phyloP scores from a whole-genome alignment of 2,797 vertebrate genomes.

The Notolepis coatsorum region DNA sequence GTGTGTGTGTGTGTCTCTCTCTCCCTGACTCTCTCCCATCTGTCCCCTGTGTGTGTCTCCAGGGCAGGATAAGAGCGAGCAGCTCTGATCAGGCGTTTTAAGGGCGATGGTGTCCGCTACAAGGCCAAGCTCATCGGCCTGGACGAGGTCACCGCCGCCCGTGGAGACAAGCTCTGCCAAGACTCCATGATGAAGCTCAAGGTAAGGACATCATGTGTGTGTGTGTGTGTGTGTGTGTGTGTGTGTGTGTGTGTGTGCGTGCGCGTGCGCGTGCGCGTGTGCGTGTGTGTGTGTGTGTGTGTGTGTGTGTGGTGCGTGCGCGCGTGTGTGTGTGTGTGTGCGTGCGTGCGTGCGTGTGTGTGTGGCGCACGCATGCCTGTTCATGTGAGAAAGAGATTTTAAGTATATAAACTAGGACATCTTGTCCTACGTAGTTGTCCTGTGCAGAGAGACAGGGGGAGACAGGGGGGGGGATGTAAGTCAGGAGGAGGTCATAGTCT shows the following conservation, averaged over 20 bases:
- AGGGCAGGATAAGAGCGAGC: slow-evolving; percentile 90
- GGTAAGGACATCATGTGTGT: slow-evolving; percentile 72
- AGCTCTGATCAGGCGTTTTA: slow-evolving; percentile 97
- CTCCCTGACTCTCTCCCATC: background rate
- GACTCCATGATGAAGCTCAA: slow-evolving; percentile 99
- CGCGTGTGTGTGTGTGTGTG: background rate
- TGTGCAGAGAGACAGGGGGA: slow-evolving; percentile 5
- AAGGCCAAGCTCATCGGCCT: slow-evolving; percentile 99
- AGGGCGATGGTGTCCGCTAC: slow-evolving; percentile 97
- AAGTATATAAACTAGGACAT: too few species aligned
- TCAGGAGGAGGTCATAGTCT: slow-evolving; percentile 5
- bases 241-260: too few species aligned
- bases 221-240: too few species aligned
- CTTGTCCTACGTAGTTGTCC: too few species aligned
- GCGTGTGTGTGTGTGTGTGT: background rate
- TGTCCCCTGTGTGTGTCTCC: slow-evolving; percentile 24
- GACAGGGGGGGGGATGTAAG: slow-evolving; percentile 13
- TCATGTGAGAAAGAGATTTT: background rate
- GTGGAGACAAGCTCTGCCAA: slow-evolving; percentile 99
- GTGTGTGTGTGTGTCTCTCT: background rate
- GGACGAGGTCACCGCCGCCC: slow-evolving; percentile 95
- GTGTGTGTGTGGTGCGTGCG: background rate
- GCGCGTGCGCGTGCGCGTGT: background rate
- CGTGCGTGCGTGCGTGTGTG: background rate
- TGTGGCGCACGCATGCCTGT: background rate